Evolutionary conservation across 2,888 invertebrate species (phyloP).

Genomic region (Sphaerophoria rueppellii): DNA sequence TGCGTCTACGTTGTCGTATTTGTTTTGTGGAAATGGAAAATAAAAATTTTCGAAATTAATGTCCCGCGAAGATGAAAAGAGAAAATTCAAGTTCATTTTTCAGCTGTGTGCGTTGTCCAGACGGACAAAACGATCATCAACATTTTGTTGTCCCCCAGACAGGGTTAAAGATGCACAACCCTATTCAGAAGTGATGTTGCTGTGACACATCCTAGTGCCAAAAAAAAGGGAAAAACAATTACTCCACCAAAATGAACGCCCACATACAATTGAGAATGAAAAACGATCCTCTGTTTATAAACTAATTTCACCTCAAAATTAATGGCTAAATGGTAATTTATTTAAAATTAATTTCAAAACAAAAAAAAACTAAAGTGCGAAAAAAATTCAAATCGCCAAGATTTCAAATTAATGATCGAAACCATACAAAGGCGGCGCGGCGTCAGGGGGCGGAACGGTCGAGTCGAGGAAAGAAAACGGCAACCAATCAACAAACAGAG

Average conservation of each 20-base stretch:
- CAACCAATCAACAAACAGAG: constrained; percentile 48
- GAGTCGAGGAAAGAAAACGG: constrained; percentile 14
- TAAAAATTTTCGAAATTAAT: constrained; percentile 24
- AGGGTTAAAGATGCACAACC: constrained; percentile 23
- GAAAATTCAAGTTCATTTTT: constrained; percentile 33
- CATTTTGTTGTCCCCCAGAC: constrained; percentile 21
- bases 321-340: constrained; percentile 35
- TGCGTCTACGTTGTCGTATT: background rate
- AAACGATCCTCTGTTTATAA: constrained; percentile 18
- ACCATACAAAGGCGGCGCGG: background rate
- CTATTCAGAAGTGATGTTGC: background rate
- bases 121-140: constrained; percentile 12
- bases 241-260: background rate
- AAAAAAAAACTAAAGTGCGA: constrained; percentile 45
- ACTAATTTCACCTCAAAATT: constrained; percentile 51
- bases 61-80: constrained; percentile 10
- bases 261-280: background rate
- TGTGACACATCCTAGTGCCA: background rate
- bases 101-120: background rate
- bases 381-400: constrained; percentile 54
- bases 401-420: constrained; percentile 54
- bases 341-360: constrained; percentile 36
- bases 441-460: background rate
- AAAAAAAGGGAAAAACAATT: background rate
- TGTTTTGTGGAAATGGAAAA: constrained; percentile 1